A percentile compares a stretch with the other conserved stretches of the same genome.
Evolutionary conservation across 2,113 vertebrate species (phyloP).

Genomic region (Rhynchopsitta pachyrhyncha): DNA sequence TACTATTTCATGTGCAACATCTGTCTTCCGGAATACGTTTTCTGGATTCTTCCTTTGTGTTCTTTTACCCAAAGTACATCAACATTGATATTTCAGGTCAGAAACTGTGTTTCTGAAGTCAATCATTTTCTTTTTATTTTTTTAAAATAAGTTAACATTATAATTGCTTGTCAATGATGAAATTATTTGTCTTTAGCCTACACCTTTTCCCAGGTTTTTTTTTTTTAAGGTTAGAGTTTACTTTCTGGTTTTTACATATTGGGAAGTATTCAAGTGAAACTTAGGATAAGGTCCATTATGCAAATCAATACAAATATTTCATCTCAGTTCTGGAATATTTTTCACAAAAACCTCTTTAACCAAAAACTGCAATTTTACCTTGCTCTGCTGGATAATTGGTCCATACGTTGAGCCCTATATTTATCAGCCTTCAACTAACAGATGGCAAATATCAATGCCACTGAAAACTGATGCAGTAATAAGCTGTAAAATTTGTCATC

Average conservation of each 20-base stretch:
- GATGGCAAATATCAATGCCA: neutral
- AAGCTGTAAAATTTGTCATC: neutral
- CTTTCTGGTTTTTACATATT: neutral
- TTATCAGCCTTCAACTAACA: neutral
- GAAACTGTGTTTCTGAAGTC: neutral
- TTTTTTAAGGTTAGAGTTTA: neutral
- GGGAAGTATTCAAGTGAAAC: neutral
- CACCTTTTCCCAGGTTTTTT: neutral
- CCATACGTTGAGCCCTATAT: neutral
- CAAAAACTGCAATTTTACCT: neutral
- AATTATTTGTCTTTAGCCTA: neutral
- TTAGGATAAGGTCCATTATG: neutral
- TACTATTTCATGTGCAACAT: neutral
- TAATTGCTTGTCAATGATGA: neutral
- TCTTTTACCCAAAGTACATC: neutral
- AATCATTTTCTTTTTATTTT: no score
- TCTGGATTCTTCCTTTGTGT: neutral
- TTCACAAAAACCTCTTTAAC: neutral
- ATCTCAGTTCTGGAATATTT: neutral
- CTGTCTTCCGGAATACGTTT: neutral
- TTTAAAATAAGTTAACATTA: neutral
- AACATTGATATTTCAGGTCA: neutral
- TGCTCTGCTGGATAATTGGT: neutral
- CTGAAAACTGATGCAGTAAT: neutral
- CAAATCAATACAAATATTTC: neutral